These are phyloP conservation scores for Diaphora mendica DNA, from an alignment of 2,888 invertebrate genomes.

Conservation along the genomic window DNA sequence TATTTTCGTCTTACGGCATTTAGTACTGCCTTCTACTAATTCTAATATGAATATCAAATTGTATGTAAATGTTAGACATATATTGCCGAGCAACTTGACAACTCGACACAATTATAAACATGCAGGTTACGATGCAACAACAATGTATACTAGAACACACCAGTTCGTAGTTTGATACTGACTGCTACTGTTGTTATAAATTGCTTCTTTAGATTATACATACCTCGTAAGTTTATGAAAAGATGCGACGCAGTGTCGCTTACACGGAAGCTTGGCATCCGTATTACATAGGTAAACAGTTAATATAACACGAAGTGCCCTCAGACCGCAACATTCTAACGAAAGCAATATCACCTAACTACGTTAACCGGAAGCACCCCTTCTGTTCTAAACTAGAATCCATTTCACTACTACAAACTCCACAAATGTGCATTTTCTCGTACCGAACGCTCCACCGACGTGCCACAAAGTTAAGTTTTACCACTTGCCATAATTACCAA, in stretches of 20 bases:
- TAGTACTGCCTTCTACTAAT: slow-evolving; percentile 67
- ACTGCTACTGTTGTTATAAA: slow-evolving; percentile 71
- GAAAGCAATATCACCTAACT: slow-evolving; percentile 80
- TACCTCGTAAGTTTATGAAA: slow-evolving; percentile 50
- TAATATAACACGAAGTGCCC: slow-evolving; percentile 62
- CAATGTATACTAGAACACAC: slow-evolving; percentile 74
- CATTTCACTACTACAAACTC: slow-evolving; percentile 79
- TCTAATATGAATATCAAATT: slow-evolving; percentile 84
- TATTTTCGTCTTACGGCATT: slow-evolving; percentile 52
- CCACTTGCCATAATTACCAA: slow-evolving; percentile 80
- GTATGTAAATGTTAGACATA: slow-evolving; percentile 80
- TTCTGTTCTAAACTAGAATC: slow-evolving; percentile 82
- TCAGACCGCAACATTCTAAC: slow-evolving; percentile 71
- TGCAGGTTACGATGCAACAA: slow-evolving; percentile 72
- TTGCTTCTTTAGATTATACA: slow-evolving; percentile 72
- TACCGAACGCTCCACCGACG: slow-evolving; percentile 63
- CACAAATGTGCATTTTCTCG: slow-evolving; percentile 78
- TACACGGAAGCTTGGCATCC: slow-evolving; percentile 40
- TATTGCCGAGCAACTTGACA: slow-evolving; percentile 77
- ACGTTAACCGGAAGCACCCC: slow-evolving; percentile 73
- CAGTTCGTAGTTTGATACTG: slow-evolving; percentile 71
- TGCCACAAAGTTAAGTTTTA: slow-evolving; percentile 78
- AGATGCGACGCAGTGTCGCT: slow-evolving; percentile 51
- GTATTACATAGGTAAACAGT: slow-evolving; percentile 36
- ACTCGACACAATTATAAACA: slow-evolving; percentile 79